These are phyloP conservation scores for Boloria selene DNA, from an alignment of 2,888 invertebrate genomes.

Conservation along the genomic window DNA sequence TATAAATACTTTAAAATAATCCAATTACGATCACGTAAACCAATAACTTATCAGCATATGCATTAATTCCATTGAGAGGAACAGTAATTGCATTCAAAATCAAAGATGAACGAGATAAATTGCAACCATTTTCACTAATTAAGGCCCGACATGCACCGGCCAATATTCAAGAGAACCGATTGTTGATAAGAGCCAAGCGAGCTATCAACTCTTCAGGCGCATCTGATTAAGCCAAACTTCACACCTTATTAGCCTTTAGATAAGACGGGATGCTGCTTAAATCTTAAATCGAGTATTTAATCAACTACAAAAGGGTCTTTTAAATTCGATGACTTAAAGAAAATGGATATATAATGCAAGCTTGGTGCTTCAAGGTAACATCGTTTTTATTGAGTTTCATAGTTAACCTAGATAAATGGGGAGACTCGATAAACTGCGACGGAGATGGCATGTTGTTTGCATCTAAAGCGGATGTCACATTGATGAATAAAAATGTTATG, in stretches of 20 bases:
- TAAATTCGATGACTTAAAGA: constrained; percentile 25
- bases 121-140: constrained; percentile 78
- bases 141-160: constrained; percentile 73
- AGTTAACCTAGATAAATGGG: constrained; percentile 40
- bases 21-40: constrained; percentile 41
- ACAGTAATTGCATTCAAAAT: constrained; percentile 81
- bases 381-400: constrained; percentile 40
- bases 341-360: constrained; percentile 39
- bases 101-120: constrained; percentile 75
- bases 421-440: constrained; percentile 34
- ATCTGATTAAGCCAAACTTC: constrained; percentile 62
- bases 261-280: constrained; percentile 37
- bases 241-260: constrained; percentile 30
- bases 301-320: constrained; percentile 32
- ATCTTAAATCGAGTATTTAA: constrained; percentile 39
- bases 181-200: constrained; percentile 68
- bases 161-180: constrained; percentile 78
- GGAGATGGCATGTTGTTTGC: constrained; percentile 25
- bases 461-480: constrained; percentile 17
- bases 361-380: constrained; percentile 35
- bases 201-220: constrained; percentile 61
- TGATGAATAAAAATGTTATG: background rate
- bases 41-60: constrained; percentile 39
- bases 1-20: constrained; percentile 14
- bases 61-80: constrained; percentile 56